Percentiles rank a stretch among this genome's conserved stretches.
Conservation (phyloP, 2,797 vertebrate genomes). For the Nyctalus aviator region DNA sequence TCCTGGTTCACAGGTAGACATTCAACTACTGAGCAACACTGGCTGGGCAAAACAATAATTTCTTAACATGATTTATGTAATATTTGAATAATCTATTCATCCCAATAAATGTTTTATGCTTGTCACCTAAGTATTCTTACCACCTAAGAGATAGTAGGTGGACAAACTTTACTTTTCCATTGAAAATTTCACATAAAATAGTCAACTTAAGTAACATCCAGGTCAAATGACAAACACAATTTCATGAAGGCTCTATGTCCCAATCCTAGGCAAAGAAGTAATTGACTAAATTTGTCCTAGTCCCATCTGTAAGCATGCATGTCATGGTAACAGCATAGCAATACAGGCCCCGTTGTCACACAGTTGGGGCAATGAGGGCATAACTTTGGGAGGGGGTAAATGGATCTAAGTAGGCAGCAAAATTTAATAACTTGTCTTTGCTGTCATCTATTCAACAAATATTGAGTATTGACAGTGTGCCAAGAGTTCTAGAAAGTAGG, state of each 20-base stretch:
- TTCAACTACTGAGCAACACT: too few relatives aligned
- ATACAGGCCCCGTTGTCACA: not conserved
- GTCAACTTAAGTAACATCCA: not conserved
- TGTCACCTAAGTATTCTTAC: not conserved
- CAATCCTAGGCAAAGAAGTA: not conserved
- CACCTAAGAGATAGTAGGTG: not conserved
- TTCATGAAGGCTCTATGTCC: not conserved
- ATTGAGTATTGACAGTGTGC: slow-evolving; percentile 26
- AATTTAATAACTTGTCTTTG: slow-evolving; percentile 55
- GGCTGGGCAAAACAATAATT: not conserved
- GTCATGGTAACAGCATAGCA: not conserved
- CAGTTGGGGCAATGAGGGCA: not conserved
- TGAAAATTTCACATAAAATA: slow-evolving; percentile 21
- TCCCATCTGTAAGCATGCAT: not conserved
- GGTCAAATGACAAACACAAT: not conserved
- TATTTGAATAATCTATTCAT: not conserved
- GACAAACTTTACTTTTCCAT: not conserved
- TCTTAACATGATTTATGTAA: not conserved
- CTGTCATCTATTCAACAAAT: slow-evolving; percentile 64
- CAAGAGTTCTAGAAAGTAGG: slow-evolving; percentile 19
- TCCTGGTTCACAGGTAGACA: too few relatives aligned
- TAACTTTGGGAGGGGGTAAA: slow-evolving; percentile 10
- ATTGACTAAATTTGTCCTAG: not conserved
- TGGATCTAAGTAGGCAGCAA: not conserved
- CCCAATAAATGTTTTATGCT: not conserved